Base-by-base conservation (phyloP, 2,113 vertebrate species). In the Hypomesus transpacificus region DNA sequence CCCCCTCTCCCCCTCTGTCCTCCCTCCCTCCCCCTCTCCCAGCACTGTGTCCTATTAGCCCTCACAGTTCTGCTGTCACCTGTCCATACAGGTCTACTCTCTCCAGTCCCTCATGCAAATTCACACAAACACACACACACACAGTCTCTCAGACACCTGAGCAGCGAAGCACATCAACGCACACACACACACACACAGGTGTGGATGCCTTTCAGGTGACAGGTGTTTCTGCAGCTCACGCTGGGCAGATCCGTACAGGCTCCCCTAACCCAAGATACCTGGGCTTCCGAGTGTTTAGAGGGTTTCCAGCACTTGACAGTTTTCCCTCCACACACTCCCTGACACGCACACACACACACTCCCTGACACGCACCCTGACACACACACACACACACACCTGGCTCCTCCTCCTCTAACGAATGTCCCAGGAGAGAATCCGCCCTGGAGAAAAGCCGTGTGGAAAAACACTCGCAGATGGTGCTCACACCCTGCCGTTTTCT, bases 401-500 rank as follows among this genome's bases (percentile, higher is more conserved):
- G 77, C 75, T 46, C 3, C 24, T 71, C 75, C 59, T 3, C 24
- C 73, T 68, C 39, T 64, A 74, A 72, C 82, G 83, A 69, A 79
- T 78, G 77, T 85, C 83, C 81, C 83, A 46, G 61, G 79, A 79
- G 82, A 63, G 51, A 75, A 75, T 77, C 5, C 67, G 76, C 83
- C 75, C 72, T 78, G 64, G 80, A 79, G 80, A 64, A 46, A 75
- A 74, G 77, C 5, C 70, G 75, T 79, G 74, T 70, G 76, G 80
- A 86, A 86, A 87, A 89, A 86, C 78, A 79, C 68, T 79, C 84
- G 71, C 84, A 86, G 85, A 90, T 87, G 89, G 87, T 84, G 85
- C 82, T 84, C 67, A 79, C 80, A 79, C 82, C 84, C 84, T 68
- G 84, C 69, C 70, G 80, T 73, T 80, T 77, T 80, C 77, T 77